phyloP scores from a whole-genome alignment of 1,140 invertebrate genomes.

The Tetramorium alpestre region DNA sequence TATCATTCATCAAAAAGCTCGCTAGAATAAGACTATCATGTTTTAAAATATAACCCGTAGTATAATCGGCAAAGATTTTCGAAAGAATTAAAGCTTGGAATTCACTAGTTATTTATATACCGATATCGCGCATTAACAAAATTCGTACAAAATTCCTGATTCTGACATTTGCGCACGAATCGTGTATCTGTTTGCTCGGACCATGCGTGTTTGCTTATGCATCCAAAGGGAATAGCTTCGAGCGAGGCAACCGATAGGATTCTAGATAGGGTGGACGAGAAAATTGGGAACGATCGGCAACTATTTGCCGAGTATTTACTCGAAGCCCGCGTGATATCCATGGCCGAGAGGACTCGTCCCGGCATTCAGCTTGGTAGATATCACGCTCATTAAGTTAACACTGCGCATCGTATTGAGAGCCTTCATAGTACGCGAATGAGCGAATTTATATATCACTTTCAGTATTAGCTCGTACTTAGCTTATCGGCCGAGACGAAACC shows the following conservation, averaged over 20 bases:
- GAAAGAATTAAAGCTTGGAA: not conserved
- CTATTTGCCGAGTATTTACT: conserved; percentile 66
- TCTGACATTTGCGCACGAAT: conserved; percentile 17
- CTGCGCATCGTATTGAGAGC: conserved; percentile 47
- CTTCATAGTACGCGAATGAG: conserved; percentile 36
- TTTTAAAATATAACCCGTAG: not conserved
- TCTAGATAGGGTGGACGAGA: conserved; percentile 23
- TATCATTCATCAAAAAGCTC: not conserved
- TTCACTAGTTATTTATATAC: not conserved
- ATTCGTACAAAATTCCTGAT: not conserved
- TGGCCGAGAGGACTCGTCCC: conserved; percentile 14
- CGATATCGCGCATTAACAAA: not conserved
- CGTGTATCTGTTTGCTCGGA: not conserved
- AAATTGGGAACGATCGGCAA: conserved; percentile 61
- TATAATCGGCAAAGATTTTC: not conserved
- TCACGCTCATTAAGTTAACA: conserved; percentile 68
- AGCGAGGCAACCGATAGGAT: not conserved
- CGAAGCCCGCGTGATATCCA: conserved; percentile 29
- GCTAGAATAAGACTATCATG: not conserved
- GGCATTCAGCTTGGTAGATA: conserved; percentile 62
- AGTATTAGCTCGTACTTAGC: conserved; percentile 14
- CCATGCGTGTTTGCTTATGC: conserved; percentile 29
- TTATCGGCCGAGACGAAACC: conserved; percentile 15
- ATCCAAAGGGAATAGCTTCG: conserved; percentile 28
- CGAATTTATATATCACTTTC: conserved; percentile 67